These are phyloP conservation scores for Lysandra bellargus DNA, from an alignment of 2,888 invertebrate species.

Conservation along the genomic window DNA sequence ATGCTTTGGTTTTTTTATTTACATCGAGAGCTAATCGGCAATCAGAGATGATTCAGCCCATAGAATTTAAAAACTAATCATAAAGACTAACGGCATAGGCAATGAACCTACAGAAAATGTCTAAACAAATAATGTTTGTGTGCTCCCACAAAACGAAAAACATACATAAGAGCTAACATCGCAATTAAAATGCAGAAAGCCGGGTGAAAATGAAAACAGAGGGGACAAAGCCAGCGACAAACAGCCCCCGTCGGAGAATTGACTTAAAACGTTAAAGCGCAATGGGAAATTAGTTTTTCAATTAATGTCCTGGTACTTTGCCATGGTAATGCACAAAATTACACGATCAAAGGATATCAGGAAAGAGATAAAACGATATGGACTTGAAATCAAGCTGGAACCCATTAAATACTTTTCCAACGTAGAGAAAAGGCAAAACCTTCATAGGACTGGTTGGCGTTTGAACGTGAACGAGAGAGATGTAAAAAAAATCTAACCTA, in stretches of 20 bases:
- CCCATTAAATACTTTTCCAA: background rate
- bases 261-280: constrained; percentile 4
- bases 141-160: background rate
- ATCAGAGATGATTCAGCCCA: too few relatives aligned
- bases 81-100: background rate
- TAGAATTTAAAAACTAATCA: background rate
- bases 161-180: background rate
- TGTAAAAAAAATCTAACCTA: too few relatives aligned
- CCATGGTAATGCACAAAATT: background rate
- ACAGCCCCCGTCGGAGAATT: background rate
- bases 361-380: background rate
- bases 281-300: background rate
- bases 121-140: background rate
- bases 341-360: background rate
- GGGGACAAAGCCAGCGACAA: background rate
- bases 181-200: constrained; percentile 17
- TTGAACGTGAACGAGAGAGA: too few relatives aligned
- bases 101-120: background rate
- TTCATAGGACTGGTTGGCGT: too few relatives aligned
- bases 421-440: too few relatives aligned
- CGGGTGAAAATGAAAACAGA: constrained; percentile 13
- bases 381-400: background rate
- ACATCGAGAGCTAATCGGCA: too few relatives aligned
- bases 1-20: too few relatives aligned
- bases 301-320: background rate